Base-by-base conservation (phyloP, 2,797 vertebrate genomes). In the Manis javanica region DNA sequence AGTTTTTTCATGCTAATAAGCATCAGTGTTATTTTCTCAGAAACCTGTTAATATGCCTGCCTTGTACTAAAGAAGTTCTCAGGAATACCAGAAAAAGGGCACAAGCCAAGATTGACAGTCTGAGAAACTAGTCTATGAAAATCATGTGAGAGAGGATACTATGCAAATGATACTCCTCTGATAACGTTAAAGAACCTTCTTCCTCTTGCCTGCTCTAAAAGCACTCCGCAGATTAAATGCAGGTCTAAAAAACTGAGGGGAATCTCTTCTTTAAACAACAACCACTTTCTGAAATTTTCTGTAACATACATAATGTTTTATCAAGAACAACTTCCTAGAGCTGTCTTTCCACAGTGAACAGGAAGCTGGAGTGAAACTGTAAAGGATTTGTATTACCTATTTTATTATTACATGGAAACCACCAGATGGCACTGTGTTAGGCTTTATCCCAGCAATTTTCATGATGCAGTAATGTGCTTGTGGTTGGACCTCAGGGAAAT, bases 401-500 rank as follows among this genome's bases (percentile, higher is more conserved):
- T 84, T 92, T 39, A 88, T 57, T 72, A 51, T 24, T 16, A 81
- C 21, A 53, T 31, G 4, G 18, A 71, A 68, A 78, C 87, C 92
- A 72, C 68, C 63, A 96, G 90, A 91, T 75, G 95, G 87, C 91
- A 16, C 57, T 90, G 39, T 75, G 31, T 86, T 61, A 29, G 49
- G 55, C 39, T 81, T 90, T 61, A 37, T 68, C 68, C 77, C 21
- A 1, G 15, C 82, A 29, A 72, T 81, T 95, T 94, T 88, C 42
- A 78, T 82, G 46, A 51, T 3, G 24, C 24, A 66, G 37, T 89
- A 92, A 95, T 59, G 42, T n/a, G 39, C 53, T 88, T 93, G 82
- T n/a, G 87, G 95, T 86, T 71, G 61, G 26, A 63, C 69, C 57
- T 53, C 34, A 21, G 93, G 66, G 78, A 83, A 95, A 95, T 92